Base-by-base conservation (phyloP, 2,888 invertebrate genomes). In the Elegia similella region DNA sequence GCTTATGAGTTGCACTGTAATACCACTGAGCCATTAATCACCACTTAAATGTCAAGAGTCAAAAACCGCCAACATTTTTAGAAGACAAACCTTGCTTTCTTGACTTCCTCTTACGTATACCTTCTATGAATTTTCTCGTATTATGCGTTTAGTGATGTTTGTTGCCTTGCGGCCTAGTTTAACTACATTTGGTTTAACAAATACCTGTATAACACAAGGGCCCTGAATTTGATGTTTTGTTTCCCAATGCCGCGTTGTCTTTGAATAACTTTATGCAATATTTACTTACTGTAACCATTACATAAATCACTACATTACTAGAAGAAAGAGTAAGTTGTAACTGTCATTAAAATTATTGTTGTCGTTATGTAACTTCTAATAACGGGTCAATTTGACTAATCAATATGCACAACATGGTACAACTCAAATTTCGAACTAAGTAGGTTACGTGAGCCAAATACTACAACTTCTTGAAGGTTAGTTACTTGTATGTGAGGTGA, bases 211-310 rank as follows among this genome's bases (percentile, higher is more conserved):
- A 42, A 7, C 29, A 42, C 32, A 43, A 13, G 30, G 15, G 34
- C 44, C 34, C 44, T 32, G 17, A 54, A 32, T 44, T 43, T 53
- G 16, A 16, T 43, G 43, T 32, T 23, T 55, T 13, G n/a, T 55
- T 55, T 55, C 54, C 12, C 34, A 55, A 55, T 55, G 54, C 42
- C 53, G 42, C n/a, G 52, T 55, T 46, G 32, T 55, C 15, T 16
- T 43, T 2, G 17, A 34, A 44, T 16, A 46, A 30, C 13, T 32
- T 46, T 46, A 55, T 46, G 54, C 13, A 55, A 55, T 46, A 46
- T 54, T 42, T 54, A 43, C 43, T 10, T 43, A 15, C 42, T 54
- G 42, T 23, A 8, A 53, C 15, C 32, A 34, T 55, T 55, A 55
- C 44, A 55, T 44, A 55, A 55, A 55, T 16, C 16, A 34, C 54